Evolutionary conservation across 2,113 vertebrate species (phyloP), one percentile per base, ranked within the genome.

Genomic region (Catharus bicknelli): DNA sequence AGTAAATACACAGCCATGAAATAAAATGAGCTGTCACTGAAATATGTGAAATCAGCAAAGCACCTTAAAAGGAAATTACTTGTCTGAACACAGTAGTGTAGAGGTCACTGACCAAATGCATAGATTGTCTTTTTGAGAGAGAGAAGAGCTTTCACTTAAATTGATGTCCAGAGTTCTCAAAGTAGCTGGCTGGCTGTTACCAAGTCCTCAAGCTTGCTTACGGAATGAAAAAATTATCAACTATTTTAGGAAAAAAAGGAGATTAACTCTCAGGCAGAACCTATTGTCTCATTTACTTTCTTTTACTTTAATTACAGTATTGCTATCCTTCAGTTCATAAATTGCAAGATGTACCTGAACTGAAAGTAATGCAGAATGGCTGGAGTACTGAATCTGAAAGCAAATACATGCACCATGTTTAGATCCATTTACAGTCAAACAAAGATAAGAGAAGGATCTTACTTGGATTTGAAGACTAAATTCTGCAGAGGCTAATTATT

Each of bases 401-500:
- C 13, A 38, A 50, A 29, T 68, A 29, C 10, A 14, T n/a, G 36
- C 1, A 5, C n/a, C 27, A 57, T 63, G 36, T 92, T 84, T 88
- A 62, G 55, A 75, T 88, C 63, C 1, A 3, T 81, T 89, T 74
- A 83, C 63, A 64, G 40, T 76, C 86, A 95, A 83, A 23, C 32
- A 48, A 94, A 95, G 95, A 16, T 76, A 32, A 90, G 76, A 78
- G 83, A 81, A 86, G 42, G 30, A 70, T 66, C 25, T 90, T 90
- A 11, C 38, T 75, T 93, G 59, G 47, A 51, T 94, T 90, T 83
- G 85, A 88, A 94, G 95, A 94, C 78, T 63, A 90, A 95, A 88
- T 83, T 87, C 80, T 85, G 6, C 42, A 22, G 63, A 91, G 69
- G 47, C 58, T 74, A 93, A 87, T 95, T 93, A 83, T 93, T 94